Evolutionary conservation across 1,140 invertebrate genomes (phyloP).

Genomic region (Campoletis sonorensis): DNA sequence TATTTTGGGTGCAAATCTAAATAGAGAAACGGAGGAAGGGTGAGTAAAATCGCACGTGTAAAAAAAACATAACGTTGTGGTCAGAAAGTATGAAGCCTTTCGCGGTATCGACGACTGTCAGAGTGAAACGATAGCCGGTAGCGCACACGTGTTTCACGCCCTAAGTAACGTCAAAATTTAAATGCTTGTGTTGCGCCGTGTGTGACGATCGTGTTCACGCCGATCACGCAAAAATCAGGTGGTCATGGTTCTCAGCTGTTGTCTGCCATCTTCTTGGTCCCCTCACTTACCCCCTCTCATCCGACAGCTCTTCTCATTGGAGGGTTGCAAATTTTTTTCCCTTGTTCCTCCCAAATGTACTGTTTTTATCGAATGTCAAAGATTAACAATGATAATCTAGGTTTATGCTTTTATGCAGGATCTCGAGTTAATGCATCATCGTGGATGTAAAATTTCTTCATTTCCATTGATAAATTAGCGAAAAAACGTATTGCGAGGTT

Average conservation of each 20-base stretch:
- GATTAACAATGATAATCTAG: constrained; percentile 33
- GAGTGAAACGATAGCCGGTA: constrained; percentile 11
- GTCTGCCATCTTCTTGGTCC: constrained; percentile 38
- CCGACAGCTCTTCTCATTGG: neutral
- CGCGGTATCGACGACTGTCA: constrained; percentile 18
- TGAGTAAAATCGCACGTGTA: too few species aligned
- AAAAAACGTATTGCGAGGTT: constrained; percentile 43
- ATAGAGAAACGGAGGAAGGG: too few species aligned
- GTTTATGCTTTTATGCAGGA: constrained; percentile 40
- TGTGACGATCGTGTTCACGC: constrained; percentile 40
- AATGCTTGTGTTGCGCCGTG: constrained; percentile 58
- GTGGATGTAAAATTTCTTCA: constrained; percentile 7
- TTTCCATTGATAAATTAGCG: neutral
- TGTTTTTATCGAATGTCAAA: neutral
- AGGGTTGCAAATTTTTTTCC: constrained; percentile 34
- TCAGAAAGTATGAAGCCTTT: too few species aligned
- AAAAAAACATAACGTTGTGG: too few species aligned
- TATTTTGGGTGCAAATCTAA: too few species aligned
- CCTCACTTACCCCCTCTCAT: neutral
- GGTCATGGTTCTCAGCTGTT: constrained; percentile 57
- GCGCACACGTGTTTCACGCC: constrained; percentile 54
- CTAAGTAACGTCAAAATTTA: constrained; percentile 62
- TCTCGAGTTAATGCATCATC: neutral
- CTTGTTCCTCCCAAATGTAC: constrained; percentile 17
- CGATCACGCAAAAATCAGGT: constrained; percentile 64